Evolutionary conservation across 2,113 vertebrate genomes (phyloP).

Genomic region (Gymnocephalus cernua): DNA sequence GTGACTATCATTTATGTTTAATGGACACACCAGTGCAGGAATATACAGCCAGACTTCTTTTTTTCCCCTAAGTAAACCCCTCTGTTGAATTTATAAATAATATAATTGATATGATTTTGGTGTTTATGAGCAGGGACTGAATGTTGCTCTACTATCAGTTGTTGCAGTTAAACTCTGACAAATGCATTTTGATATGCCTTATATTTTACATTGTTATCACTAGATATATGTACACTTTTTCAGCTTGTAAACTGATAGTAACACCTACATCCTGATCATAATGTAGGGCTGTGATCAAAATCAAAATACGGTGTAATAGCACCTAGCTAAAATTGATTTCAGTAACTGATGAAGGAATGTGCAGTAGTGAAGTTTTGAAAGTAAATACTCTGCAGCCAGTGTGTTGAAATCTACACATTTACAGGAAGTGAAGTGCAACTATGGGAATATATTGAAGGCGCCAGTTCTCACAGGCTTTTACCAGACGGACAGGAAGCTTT

Average conservation of each 20-base stretch:
- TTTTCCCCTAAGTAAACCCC: background rate
- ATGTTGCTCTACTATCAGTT: background rate
- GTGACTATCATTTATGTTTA: background rate
- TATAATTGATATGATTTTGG: background rate
- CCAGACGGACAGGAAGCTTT: slow-evolving; percentile 47
- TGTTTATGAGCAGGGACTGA: background rate
- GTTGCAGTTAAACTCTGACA: too few species aligned
- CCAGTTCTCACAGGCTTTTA: slow-evolving; percentile 1
- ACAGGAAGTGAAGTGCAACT: slow-evolving; percentile 49
- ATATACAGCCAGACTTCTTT: background rate
- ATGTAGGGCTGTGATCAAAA: background rate
- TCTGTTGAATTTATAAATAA: background rate
- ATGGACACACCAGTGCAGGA: too few species aligned
- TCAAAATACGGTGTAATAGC: background rate
- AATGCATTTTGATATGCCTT: background rate
- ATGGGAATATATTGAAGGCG: slow-evolving; percentile 7
- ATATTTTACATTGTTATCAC: background rate
- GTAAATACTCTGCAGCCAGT: background rate
- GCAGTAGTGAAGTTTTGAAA: background rate
- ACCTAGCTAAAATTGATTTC: background rate
- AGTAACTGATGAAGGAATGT: background rate
- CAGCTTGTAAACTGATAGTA: background rate
- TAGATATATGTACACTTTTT: background rate
- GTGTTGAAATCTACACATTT: background rate
- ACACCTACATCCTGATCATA: background rate